phyloP scores from a whole-genome alignment of 2,888 invertebrate genomes.

The Drosophila colorata region DNA sequence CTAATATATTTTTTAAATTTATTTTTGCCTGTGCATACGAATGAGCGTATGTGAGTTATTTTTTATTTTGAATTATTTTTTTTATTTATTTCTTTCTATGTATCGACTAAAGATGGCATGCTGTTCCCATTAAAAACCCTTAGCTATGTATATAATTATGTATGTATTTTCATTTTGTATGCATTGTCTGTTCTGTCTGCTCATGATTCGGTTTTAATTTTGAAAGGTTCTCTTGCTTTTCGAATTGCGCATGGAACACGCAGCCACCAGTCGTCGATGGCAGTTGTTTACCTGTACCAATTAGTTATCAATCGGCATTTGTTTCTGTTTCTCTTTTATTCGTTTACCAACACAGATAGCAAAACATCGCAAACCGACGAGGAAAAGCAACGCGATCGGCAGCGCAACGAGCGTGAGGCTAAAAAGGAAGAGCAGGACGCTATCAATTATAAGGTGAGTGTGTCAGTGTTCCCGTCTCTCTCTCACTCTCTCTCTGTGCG shows the following conservation, averaged over 20 bases:
- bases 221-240: slow-evolving; percentile 27
- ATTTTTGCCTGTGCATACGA: slow-evolving; percentile 9
- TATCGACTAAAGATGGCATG: neutral
- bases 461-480: slow-evolving; percentile 40
- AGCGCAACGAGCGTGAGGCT: slow-evolving; percentile 85
- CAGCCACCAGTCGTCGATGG: slow-evolving; percentile 12
- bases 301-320: slow-evolving; percentile 23
- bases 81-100: neutral
- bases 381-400: slow-evolving; percentile 85
- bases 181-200: slow-evolving; percentile 16
- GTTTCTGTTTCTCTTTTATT: slow-evolving; percentile 26
- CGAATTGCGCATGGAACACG: slow-evolving; percentile 27
- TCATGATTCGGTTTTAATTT: slow-evolving; percentile 21
- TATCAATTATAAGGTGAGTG: slow-evolving; percentile 84
- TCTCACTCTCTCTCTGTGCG: slow-evolving; percentile 10
- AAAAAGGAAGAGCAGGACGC: slow-evolving; percentile 85
- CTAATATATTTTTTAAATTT: neutral
- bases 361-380: slow-evolving; percentile 86
- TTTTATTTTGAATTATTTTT: neutral
- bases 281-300: slow-evolving; percentile 9
- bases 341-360: slow-evolving; percentile 77
- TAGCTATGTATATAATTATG: slow-evolving; percentile 1
- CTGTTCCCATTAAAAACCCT: slow-evolving; percentile 11
- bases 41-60: neutral
- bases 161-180: slow-evolving; percentile 9